Evolutionary conservation across 2,888 invertebrate species (phyloP).

Genomic region (Allolobophora icterica): DNA sequence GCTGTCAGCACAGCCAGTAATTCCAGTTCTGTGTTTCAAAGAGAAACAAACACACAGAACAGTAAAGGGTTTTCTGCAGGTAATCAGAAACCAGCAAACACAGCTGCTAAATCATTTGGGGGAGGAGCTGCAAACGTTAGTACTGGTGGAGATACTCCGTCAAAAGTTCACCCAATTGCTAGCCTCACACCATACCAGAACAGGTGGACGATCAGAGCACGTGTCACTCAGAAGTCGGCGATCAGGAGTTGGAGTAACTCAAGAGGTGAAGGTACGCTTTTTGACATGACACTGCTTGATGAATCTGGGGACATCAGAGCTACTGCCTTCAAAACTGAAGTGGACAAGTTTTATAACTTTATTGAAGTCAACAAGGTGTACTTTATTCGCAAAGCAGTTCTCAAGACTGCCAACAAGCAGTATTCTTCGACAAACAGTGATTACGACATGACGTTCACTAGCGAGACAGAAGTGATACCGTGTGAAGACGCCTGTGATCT

Average conservation of each 20-base stretch:
- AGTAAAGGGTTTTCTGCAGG: background rate
- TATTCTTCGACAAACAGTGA: slow-evolving; percentile 85
- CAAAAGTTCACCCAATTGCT: slow-evolving; percentile 75
- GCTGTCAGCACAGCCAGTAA: background rate
- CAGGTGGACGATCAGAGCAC: slow-evolving; percentile 87
- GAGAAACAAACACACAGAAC: background rate
- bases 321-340: slow-evolving; percentile 85
- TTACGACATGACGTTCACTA: slow-evolving; percentile 89
- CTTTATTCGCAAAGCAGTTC: slow-evolving; percentile 79
- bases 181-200: slow-evolving; percentile 92
- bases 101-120: slow-evolving; percentile 28
- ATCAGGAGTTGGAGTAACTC: slow-evolving; percentile 90
- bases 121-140: slow-evolving; percentile 25
- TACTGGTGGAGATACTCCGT: slow-evolving; percentile 50
- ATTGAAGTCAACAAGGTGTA: slow-evolving; percentile 82
- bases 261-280: slow-evolving; percentile 89
- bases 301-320: slow-evolving; percentile 91
- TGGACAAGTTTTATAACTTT: slow-evolving; percentile 86
- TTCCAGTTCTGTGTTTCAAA: background rate
- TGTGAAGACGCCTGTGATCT: slow-evolving; percentile 69
- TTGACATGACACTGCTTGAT: slow-evolving; percentile 89
- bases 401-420: slow-evolving; percentile 94
- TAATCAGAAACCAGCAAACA: slow-evolving; percentile 26
- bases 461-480: slow-evolving; percentile 71
- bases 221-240: slow-evolving; percentile 81